Base-by-base conservation (phyloP, 2,888 invertebrate genomes). In the Carterocephalus palaemon region DNA sequence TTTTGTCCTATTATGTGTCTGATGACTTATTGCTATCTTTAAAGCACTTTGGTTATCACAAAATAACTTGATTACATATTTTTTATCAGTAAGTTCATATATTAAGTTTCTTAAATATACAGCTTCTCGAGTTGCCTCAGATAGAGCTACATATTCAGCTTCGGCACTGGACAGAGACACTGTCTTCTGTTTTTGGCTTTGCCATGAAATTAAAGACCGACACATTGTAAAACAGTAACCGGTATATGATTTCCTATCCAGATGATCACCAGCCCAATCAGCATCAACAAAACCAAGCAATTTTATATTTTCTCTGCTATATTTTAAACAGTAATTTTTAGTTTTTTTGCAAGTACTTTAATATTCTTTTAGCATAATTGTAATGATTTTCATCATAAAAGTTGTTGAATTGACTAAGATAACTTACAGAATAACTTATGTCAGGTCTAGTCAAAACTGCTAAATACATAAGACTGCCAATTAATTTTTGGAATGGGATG, bases 11-110 rank as follows among this genome's bases (percentile, higher is more conserved):
- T n/a, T n/a, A n/a, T n/a, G n/a, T n/a, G n/a, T n/a, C n/a, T n/a
- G n/a, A n/a, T n/a, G n/a, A n/a, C n/a, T n/a, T n/a, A n/a, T n/a
- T n/a, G n/a, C n/a, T n/a, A n/a, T n/a, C n/a, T n/a, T n/a, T n/a
- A n/a, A n/a, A n/a, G n/a, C n/a, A n/a, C n/a, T n/a, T 19, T 53
- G 49, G 23, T 49, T 56, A 24, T 52, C 53, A 48, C 47, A 47
- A 22, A 13, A 48, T 9, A 52, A 10, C 13, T n/a, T 9, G 20
- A 51, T 24, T 20, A 29, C 19, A 41, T 37, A 37, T 17, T 17
- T n/a, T n/a, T n/a, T n/a, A n/a, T n/a, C n/a, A n/a, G n/a, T n/a
- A n/a, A n/a, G n/a, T n/a, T n/a, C n/a, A n/a, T n/a, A n/a, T n/a
- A n/a, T n/a, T n/a, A n/a, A n/a, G n/a, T n/a, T n/a, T n/a, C n/a